Base-by-base conservation (phyloP, 2,888 invertebrate species). In the Erebia epiphron region DNA sequence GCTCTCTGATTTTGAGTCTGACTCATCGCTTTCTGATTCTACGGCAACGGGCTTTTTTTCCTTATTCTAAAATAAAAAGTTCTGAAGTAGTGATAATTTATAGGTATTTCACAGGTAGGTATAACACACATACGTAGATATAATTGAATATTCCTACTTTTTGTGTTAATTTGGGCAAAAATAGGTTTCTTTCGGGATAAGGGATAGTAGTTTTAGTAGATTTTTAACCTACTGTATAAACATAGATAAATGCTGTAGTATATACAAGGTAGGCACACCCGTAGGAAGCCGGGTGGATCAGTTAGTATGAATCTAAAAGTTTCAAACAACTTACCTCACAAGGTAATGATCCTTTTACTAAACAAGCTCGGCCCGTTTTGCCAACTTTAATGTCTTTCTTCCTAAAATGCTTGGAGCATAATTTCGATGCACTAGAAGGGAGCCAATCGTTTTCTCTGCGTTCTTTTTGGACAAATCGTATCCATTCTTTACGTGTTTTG, bases 401-500 rank as follows among this genome's bases (percentile, higher is more conserved):
- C 14, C 49, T 62, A 14, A 62, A 62, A 62, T 62, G 62, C 49
- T 62, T 62, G 8, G 62, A 62, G 8, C 62, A 62, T 21, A 62
- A 21, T 21, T 62, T 62, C 2, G 62, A 62, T 2, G 62, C 62
- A 21, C 46, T 62, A 9, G 62, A 62, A 1, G 62, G 62, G 1
- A 14, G 62, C 62, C 62, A 62, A 62, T 21, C 46, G 5, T 62
- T 46, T 49, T 62, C 62, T 62, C 49, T 62, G 46, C 62, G 62
- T 62, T 62, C 62, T 14, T 49, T 62, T 62, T 62, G 62, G 46
- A 62, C 62, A 49, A 62, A 62, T 13, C 46, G 62, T 49, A 62
- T 62, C 62, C 62, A 62, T 62, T 49, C 62, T 21, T 62, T 62
- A 49, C 62, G 62, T 14, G 62, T 49, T 62, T 62, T 60, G 43